Conservation (phyloP, 2,797 vertebrate species). For the Chromobotia macracanthus region DNA sequence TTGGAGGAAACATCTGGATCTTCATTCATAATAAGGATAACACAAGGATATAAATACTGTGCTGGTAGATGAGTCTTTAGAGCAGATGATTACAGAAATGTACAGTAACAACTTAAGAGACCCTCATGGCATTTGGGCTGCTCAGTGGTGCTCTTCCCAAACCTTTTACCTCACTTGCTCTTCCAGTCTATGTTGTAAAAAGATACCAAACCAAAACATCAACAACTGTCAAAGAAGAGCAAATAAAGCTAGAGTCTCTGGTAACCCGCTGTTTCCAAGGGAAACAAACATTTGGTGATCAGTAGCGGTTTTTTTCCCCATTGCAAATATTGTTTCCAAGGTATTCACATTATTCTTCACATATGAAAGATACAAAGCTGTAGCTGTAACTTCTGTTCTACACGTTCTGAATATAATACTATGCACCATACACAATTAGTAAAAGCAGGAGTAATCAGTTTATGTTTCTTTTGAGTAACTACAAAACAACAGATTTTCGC, state of each 20-base stretch:
- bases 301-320: conserved; percentile 76
- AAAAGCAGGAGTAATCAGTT: conserved; percentile 69
- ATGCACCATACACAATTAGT: conserved; percentile 72
- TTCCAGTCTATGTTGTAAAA: background rate
- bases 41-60: conserved; percentile 65
- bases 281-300: conserved; percentile 70
- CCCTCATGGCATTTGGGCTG: conserved; percentile 60
- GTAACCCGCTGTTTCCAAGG: conserved; percentile 63
- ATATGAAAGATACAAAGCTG: conserved; percentile 71
- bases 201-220: conserved; percentile 11
- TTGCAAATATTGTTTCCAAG: conserved; percentile 69
- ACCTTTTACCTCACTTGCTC: conserved; percentile 8
- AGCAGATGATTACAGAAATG: conserved; percentile 48
- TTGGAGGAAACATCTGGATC: conserved; percentile 35
- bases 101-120: conserved; percentile 26
- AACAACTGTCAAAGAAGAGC: conserved; percentile 56
- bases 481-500: conserved; percentile 63
- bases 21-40: conserved; percentile 45
- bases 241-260: conserved; percentile 65
- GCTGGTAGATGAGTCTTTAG: conserved; percentile 53
- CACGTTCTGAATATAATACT: conserved; percentile 64
- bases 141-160: conserved; percentile 3
- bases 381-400: conserved; percentile 58
- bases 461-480: conserved; percentile 66
- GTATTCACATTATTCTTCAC: conserved; percentile 82